Conservation (phyloP, 2,888 invertebrate species). For the Ophion obscuratus region DNA sequence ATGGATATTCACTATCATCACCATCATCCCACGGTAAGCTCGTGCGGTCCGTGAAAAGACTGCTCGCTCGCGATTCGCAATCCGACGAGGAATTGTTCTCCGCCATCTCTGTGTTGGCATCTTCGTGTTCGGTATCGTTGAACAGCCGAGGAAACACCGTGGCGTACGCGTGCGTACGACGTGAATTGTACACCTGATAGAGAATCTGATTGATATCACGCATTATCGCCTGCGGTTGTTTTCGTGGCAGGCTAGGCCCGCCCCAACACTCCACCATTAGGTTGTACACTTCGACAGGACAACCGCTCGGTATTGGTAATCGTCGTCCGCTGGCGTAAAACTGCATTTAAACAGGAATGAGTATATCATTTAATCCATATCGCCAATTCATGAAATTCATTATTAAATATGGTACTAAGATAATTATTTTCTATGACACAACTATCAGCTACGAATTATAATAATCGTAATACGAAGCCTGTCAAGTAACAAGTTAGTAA, state of each 20-base stretch:
- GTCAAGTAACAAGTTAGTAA: too few species aligned
- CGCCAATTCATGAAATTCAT: not conserved
- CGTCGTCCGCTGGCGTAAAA: constrained; percentile 89
- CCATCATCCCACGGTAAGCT: constrained; percentile 79
- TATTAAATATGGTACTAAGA: not conserved
- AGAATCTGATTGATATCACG: constrained; percentile 93
- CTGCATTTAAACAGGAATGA: constrained; percentile 81
- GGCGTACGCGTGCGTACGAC: constrained; percentile 87
- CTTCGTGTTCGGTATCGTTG: constrained; percentile 72
- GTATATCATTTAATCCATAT: constrained; percentile 8
- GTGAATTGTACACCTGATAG: constrained; percentile 89
- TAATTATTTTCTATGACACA: too few species aligned
- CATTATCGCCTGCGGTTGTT: constrained; percentile 94
- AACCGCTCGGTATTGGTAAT: constrained; percentile 88
- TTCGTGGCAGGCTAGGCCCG: constrained; percentile 88
- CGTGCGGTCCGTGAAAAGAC: constrained; percentile 78
- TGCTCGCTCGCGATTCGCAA: constrained; percentile 78
- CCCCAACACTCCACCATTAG: constrained; percentile 94
- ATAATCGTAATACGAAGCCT: too few species aligned
- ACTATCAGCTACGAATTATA: too few species aligned
- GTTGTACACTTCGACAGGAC: constrained; percentile 90
- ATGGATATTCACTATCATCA: constrained; percentile 73
- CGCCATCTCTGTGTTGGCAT: constrained; percentile 72
- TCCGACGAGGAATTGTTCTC: constrained; percentile 80
- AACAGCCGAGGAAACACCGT: constrained; percentile 84